phyloP scores from a whole-genome alignment of 2,797 vertebrate genomes.

The Rhincodon typus region DNA sequence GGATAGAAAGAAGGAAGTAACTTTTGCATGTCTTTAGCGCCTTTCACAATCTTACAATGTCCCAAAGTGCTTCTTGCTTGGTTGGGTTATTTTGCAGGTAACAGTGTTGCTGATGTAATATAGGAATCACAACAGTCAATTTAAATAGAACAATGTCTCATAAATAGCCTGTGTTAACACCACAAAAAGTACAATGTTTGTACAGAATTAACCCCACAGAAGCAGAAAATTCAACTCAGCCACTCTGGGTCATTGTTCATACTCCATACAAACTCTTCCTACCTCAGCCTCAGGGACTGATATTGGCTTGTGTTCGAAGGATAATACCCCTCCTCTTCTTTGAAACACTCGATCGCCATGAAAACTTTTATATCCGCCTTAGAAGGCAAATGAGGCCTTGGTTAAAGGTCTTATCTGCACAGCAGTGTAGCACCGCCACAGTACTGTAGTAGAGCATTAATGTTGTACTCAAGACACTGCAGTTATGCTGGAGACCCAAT shows the following conservation, averaged over 20 bases:
- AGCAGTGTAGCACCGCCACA: background rate
- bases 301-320: background rate
- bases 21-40: background rate
- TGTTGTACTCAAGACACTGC: background rate
- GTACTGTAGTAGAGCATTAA: background rate
- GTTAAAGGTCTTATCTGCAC: background rate
- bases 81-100: background rate
- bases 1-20: background rate
- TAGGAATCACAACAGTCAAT: background rate
- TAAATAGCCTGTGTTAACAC: background rate
- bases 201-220: background rate
- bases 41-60: too few species aligned
- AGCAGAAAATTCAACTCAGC: background rate
- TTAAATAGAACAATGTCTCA: background rate
- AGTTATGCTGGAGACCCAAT: background rate
- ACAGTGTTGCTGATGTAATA: background rate
- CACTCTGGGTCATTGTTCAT: background rate
- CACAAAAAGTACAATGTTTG: background rate
- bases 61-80: background rate
- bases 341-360: background rate
- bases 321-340: background rate
- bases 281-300: background rate
- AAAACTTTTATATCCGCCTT: background rate
- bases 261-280: background rate
- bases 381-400: background rate